Evolutionary conservation across 2,888 invertebrate genomes (phyloP).

Genomic region (Agonopterix arenella): DNA sequence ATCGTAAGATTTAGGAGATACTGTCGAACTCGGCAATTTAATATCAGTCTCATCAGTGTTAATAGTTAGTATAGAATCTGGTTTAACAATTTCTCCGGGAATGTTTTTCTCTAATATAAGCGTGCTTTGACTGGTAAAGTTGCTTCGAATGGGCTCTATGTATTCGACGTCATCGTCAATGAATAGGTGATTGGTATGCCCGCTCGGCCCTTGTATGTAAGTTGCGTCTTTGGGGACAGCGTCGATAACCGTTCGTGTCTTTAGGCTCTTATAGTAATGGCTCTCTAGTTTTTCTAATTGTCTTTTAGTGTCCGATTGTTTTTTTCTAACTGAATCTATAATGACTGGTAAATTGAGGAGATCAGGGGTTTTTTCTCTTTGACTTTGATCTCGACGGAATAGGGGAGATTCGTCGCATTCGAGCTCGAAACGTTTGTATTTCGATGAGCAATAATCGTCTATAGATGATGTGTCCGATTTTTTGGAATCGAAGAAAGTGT

Average conservation of each 20-base stretch:
- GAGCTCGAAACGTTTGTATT: constrained; percentile 69
- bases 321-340: constrained; percentile 65
- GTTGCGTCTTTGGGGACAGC: constrained; percentile 67
- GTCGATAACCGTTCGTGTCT: constrained; percentile 57
- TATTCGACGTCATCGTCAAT: constrained; percentile 67
- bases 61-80: constrained; percentile 58
- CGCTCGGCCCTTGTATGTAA: constrained; percentile 58
- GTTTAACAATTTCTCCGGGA: constrained; percentile 32
- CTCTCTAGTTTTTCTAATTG: constrained; percentile 69
- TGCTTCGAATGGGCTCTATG: constrained; percentile 69
- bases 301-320: constrained; percentile 61
- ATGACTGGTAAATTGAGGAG: constrained; percentile 64
- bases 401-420: constrained; percentile 71
- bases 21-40: constrained; percentile 61
- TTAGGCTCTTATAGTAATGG: constrained; percentile 65
- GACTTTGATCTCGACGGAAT: constrained; percentile 45
- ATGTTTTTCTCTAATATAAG: constrained; percentile 62
- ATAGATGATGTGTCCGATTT: constrained; percentile 69
- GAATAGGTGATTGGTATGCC: constrained; percentile 52
- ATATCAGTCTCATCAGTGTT: constrained; percentile 68
- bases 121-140: constrained; percentile 69
- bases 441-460: constrained; percentile 71
- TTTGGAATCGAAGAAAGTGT: constrained; percentile 69
- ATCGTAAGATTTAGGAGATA: constrained; percentile 57
- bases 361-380: constrained; percentile 60